A percentile compares a stretch with the other conserved stretches of the same genome.
These are phyloP conservation scores for Cheumatopsyche charites DNA, from an alignment of 1,140 invertebrate species.

Conservation along the genomic window DNA sequence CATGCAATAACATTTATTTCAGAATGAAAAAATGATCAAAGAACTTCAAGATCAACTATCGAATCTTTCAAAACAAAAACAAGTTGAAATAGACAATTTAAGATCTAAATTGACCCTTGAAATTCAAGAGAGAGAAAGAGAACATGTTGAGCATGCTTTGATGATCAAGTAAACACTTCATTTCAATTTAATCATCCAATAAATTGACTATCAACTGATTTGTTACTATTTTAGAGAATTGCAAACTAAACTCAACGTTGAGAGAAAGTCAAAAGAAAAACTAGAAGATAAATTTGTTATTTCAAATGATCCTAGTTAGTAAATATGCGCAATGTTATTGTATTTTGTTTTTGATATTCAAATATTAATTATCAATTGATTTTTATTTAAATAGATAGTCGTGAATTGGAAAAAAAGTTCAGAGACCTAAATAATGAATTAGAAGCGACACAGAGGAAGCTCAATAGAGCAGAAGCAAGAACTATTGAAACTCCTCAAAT, in stretches of 20 bases:
- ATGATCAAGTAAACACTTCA: constrained; percentile 61
- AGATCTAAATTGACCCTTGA: constrained; percentile 76
- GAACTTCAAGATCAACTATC: constrained; percentile 68
- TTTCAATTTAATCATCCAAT: not conserved
- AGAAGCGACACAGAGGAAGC: constrained; percentile 67
- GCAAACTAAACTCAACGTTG: constrained; percentile 54
- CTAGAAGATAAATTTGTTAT: constrained; percentile 58
- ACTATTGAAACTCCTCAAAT: constrained; percentile 65
- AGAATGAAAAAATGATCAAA: constrained; percentile 70
- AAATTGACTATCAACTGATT: not conserved
- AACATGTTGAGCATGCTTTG: constrained; percentile 74
- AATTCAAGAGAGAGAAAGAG: constrained; percentile 78
- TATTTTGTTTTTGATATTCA: not conserved
- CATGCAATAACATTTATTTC: too few species aligned
- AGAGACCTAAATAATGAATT: constrained; percentile 68
- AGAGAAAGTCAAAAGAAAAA: constrained; percentile 65
- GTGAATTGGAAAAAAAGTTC: constrained; percentile 57
- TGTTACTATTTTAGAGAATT: constrained; percentile 53
- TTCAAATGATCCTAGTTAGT: constrained; percentile 50
- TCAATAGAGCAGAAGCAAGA: constrained; percentile 64
- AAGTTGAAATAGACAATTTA: constrained; percentile 68
- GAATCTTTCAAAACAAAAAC: constrained; percentile 62
- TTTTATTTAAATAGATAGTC: constrained; percentile 52
- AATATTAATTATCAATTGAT: constrained; percentile 23
- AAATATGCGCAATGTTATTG: not conserved